Conservation (phyloP, 2,888 invertebrate species). For the Thelaira solivaga region DNA sequence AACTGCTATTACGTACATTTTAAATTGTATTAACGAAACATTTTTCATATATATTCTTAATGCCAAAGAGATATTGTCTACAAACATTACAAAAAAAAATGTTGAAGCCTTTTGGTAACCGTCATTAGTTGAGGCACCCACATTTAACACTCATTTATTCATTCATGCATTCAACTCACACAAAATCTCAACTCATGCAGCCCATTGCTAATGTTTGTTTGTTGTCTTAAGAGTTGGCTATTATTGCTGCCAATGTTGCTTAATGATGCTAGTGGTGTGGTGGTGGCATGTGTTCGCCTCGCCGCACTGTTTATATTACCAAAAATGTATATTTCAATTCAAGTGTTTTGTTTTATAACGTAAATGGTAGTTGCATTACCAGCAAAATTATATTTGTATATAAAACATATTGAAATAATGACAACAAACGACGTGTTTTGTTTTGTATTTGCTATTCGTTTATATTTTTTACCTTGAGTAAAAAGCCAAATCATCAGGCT, state of each 20-base stretch:
- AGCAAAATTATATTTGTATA: constrained; percentile 56
- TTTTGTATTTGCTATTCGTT: constrained; percentile 5
- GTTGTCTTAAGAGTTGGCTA: constrained; percentile 14
- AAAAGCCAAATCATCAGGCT: no score
- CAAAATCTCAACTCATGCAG: constrained; percentile 17
- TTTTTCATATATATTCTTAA: constrained; percentile 37
- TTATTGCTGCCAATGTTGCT: neutral
- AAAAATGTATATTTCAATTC: constrained; percentile 10
- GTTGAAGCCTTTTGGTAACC: neutral
- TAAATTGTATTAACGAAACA: constrained; percentile 34
- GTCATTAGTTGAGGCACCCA: constrained; percentile 47
- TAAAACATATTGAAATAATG: constrained; percentile 59
- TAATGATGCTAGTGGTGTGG: no score
- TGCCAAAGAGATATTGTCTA: constrained; percentile 25
- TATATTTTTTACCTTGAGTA: constrained; percentile 19
- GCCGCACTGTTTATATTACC: constrained; percentile 32
- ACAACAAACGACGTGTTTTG: constrained; percentile 38
- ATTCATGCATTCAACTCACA: neutral
- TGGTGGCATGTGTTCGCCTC: constrained; percentile 50
- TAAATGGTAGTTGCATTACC: constrained; percentile 53
- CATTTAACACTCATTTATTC: constrained; percentile 36
- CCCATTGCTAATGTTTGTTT: constrained; percentile 25
- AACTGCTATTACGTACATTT: neutral
- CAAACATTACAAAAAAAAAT: neutral
- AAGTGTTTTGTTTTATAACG: constrained; percentile 34